Evolutionary conservation across 2,797 vertebrate species (phyloP).

Genomic region (Artibeus jamaicensis): DNA sequence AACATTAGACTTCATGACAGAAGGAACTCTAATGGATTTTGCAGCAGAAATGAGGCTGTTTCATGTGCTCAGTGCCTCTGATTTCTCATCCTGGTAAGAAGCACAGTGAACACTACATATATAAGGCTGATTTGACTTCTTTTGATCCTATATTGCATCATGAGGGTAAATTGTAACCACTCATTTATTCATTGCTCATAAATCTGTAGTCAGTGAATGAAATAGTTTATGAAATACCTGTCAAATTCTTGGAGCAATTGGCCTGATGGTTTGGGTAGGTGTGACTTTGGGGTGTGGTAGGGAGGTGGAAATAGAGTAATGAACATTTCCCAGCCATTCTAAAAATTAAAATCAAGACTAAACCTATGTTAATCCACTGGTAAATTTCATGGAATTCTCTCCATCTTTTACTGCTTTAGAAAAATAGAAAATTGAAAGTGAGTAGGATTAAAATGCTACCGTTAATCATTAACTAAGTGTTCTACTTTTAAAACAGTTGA

Average conservation of each 20-base stretch:
- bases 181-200: background rate
- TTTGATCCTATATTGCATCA: background rate
- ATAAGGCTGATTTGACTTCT: background rate
- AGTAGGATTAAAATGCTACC: background rate
- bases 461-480: background rate
- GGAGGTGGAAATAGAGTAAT: background rate
- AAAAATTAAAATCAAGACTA: background rate
- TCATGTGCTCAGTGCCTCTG: background rate
- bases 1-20: background rate
- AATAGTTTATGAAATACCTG: background rate
- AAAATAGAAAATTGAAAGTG: background rate
- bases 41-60: background rate
- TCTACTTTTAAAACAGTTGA: background rate
- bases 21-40: background rate
- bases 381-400: background rate
- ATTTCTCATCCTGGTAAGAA: background rate
- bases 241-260: background rate
- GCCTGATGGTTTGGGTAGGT: background rate
- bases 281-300: accelerated
- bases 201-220: background rate
- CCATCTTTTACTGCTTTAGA: background rate
- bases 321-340: background rate
- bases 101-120: background rate
- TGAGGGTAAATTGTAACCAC: background rate
- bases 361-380: background rate